phyloP scores from a whole-genome alignment of 2,113 vertebrate genomes.

The Artemisiospiza belli region DNA sequence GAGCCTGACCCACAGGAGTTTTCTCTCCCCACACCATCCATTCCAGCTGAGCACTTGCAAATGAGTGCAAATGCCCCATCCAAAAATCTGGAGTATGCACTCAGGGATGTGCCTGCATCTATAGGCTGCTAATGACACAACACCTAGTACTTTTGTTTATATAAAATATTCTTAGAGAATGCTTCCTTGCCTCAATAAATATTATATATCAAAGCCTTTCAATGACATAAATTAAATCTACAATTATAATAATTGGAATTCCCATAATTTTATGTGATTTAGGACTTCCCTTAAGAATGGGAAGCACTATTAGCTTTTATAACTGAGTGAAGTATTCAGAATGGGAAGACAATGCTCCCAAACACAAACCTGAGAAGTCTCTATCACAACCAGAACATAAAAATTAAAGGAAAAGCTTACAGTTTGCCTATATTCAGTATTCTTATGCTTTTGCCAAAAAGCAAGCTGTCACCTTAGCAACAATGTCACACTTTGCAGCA shows the following conservation, averaged over 20 bases:
- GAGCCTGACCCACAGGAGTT: neutral
- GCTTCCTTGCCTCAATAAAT: neutral
- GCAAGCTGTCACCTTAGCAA: constrained; percentile 62
- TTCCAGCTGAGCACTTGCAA: neutral
- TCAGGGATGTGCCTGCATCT: neutral
- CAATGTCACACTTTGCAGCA: constrained; percentile 47
- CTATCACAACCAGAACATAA: neutral
- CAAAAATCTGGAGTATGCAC: neutral
- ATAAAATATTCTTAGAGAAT: neutral
- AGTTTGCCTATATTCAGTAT: constrained; percentile 40
- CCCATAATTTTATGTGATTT: neutral
- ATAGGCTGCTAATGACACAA: neutral
- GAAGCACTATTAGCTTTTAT: neutral
- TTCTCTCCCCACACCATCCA: neutral
- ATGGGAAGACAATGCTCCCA: neutral
- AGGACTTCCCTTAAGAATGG: neutral
- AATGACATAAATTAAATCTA: neutral
- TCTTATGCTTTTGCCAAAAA: constrained; percentile 46
- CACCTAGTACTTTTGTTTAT: neutral
- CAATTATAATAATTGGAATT: neutral
- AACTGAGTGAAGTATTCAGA: neutral
- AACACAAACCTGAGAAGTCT: neutral
- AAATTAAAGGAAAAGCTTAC: constrained; percentile 18
- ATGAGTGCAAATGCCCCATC: neutral
- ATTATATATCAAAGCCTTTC: neutral